Conservation (phyloP, 2,888 invertebrate species). For the Ligdia adustata region DNA sequence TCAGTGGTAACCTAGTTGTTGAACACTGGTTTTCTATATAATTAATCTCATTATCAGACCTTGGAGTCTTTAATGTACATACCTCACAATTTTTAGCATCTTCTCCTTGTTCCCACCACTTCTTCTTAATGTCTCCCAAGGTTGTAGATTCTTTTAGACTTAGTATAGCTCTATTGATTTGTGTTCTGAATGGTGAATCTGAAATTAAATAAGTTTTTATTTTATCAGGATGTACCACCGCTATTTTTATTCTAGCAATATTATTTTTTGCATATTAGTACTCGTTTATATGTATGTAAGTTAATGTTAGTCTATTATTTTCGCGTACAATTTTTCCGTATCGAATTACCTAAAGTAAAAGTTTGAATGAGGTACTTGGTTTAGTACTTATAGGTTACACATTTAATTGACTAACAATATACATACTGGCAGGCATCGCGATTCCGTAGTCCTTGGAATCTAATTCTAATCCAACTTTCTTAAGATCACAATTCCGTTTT, state of each 20-base stretch:
- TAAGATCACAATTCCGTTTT: slow-evolving; percentile 91
- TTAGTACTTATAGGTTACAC: no score
- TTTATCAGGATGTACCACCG: no score
- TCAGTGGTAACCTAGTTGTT: no score
- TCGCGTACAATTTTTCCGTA: no score
- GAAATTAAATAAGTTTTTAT: slow-evolving; percentile 24
- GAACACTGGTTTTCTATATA: no score
- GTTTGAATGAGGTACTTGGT: no score
- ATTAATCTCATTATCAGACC: slow-evolving; percentile 42
- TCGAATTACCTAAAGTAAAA: no score
- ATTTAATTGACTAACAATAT: no score
- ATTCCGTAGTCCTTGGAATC: slow-evolving; percentile 94
- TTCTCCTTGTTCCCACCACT: slow-evolving; percentile 94
- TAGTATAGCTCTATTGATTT: slow-evolving; percentile 93
- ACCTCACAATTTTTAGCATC: slow-evolving; percentile 84
- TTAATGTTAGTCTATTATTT: no score
- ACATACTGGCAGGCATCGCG: slow-evolving; percentile 92
- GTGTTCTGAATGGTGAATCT: slow-evolving; percentile 86
- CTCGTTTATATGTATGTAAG: no score
- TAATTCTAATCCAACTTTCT: slow-evolving; percentile 90
- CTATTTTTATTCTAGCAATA: no score
- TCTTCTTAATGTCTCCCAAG: slow-evolving; percentile 90
- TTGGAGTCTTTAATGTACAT: slow-evolving; percentile 23
- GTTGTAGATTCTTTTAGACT: slow-evolving; percentile 93
- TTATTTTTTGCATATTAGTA: no score